A percentile compares a stretch with the other conserved stretches of the same genome.
Evolutionary conservation across 2,888 invertebrate genomes (phyloP).

Genomic region (Euproctis similis): DNA sequence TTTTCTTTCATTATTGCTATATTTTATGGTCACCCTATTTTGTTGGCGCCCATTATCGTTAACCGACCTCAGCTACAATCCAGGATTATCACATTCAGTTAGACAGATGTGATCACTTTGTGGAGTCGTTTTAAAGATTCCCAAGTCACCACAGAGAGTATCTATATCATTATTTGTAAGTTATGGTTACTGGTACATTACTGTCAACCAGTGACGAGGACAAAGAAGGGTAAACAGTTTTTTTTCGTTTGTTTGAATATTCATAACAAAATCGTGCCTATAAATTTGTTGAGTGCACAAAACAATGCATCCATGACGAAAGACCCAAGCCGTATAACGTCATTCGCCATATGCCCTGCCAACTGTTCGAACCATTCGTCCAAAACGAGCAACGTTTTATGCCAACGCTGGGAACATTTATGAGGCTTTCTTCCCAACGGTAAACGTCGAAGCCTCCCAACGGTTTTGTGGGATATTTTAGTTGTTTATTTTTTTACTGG

Average conservation of each 20-base stretch:
- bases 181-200: too few relatives aligned
- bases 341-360: conserved; percentile 18
- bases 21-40: conserved; percentile 1
- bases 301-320: conserved; percentile 5
- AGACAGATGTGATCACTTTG: conserved; percentile 5
- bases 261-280: conserved; percentile 13
- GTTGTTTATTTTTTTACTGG: too few relatives aligned
- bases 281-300: conserved; percentile 11
- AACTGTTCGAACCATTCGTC: conserved; percentile 20
- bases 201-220: too few relatives aligned
- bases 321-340: neutral
- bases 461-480: too few relatives aligned
- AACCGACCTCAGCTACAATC: conserved; percentile 3
- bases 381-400: conserved; percentile 16
- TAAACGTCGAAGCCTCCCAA: too few relatives aligned
- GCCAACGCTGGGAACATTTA: conserved; percentile 18
- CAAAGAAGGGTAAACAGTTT: too few relatives aligned
- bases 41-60: conserved; percentile 3
- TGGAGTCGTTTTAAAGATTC: neutral
- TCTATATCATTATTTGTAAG: too few relatives aligned
- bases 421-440: too few relatives aligned
- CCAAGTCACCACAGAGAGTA: too few relatives aligned
- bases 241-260: too few relatives aligned
- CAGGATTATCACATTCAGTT: conserved; percentile 4
- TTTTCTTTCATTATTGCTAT: too few relatives aligned